Conservation (phyloP, 2,888 invertebrate species). For the Agrochola macilenta region DNA sequence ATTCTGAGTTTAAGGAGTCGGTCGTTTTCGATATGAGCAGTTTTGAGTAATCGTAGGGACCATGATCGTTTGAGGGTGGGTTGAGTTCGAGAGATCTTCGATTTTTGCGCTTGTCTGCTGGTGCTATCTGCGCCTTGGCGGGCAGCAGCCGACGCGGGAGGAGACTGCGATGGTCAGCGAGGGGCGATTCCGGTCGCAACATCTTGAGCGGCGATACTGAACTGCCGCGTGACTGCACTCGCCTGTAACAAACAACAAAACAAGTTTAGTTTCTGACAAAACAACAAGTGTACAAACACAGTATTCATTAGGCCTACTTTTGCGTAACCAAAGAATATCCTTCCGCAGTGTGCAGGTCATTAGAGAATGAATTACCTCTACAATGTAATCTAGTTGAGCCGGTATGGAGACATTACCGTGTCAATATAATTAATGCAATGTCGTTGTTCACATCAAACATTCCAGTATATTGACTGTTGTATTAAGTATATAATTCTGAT, state of each 20-base stretch:
- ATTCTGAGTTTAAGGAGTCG: constrained; percentile 87
- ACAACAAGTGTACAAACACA: constrained; percentile 9
- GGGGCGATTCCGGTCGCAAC: constrained; percentile 89
- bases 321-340: constrained; percentile 26
- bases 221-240: constrained; percentile 81
- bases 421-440: constrained; percentile 63
- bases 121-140: constrained; percentile 87
- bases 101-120: constrained; percentile 87
- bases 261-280: constrained; percentile 9
- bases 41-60: constrained; percentile 86
- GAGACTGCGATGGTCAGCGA: constrained; percentile 89
- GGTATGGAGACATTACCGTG: constrained; percentile 52
- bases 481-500: constrained; percentile 25
- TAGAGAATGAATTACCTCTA: constrained; percentile 39
- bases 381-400: constrained; percentile 48
- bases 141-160: constrained; percentile 87
- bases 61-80: constrained; percentile 81
- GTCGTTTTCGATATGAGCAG: constrained; percentile 88
- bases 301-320: constrained; percentile 16
- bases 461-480: constrained; percentile 28
- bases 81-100: constrained; percentile 88
- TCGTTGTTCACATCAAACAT: constrained; percentile 55
- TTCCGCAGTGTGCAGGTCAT: constrained; percentile 37
- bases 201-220: constrained; percentile 83
- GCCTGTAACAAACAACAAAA: constrained; percentile 81